A percentile compares a stretch with the other conserved stretches of the same genome.
Evolutionary conservation across 2,888 invertebrate genomes (phyloP).

Genomic region (Nudaria mundana): DNA sequence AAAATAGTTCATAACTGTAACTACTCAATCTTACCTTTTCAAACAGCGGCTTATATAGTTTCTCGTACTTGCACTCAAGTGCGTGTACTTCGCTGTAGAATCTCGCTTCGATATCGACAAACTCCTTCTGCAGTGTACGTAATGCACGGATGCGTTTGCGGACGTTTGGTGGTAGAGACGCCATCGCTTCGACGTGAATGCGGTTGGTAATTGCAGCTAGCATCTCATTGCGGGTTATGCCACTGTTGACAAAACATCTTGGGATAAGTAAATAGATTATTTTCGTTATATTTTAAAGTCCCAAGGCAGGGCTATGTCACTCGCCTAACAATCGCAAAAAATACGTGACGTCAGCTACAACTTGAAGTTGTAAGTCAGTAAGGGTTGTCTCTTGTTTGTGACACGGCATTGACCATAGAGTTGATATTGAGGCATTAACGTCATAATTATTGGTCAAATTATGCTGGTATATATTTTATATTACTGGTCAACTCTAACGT

Average conservation of each 20-base stretch:
- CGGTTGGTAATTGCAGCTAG: conserved; percentile 82
- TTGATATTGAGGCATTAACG: no score
- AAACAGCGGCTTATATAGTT: conserved; percentile 88
- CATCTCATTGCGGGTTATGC: conserved; percentile 78
- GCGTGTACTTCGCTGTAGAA: conserved; percentile 97
- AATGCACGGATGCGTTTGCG: conserved; percentile 91
- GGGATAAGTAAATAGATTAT: background rate
- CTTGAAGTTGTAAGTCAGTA: no score
- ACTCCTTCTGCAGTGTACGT: conserved; percentile 92
- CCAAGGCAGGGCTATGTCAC: no score
- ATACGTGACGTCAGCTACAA: no score
- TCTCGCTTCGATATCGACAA: conserved; percentile 92
- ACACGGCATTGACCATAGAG: no score
- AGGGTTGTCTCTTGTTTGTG: no score
- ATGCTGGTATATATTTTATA: no score
- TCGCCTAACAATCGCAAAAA: no score
- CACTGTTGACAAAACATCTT: conserved; percentile 37
- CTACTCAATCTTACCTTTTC: conserved; percentile 88
- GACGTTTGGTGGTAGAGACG: conserved; percentile 86
- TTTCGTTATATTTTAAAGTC: no score
- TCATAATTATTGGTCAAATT: no score
- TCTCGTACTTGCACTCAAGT: conserved; percentile 94
- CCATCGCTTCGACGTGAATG: conserved; percentile 81
- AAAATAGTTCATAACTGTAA: no score
- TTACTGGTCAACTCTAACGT: no score